Evolutionary conservation across 2,888 invertebrate genomes (phyloP), one percentile per base, ranked within the genome.

Genomic region (Pyrochroa serraticornis): DNA sequence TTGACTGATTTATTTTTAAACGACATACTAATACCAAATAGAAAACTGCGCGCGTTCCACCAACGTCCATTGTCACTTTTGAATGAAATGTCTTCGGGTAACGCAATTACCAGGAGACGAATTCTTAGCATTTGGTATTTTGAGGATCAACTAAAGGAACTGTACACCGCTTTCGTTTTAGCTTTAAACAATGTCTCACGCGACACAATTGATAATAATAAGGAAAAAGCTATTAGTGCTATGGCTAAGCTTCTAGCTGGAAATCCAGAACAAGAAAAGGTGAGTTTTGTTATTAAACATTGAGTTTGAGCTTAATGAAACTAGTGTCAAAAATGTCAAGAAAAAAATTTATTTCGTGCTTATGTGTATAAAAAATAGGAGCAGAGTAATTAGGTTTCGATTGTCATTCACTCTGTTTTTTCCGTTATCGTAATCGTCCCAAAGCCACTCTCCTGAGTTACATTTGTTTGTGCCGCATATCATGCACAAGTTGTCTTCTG

Each of bases 241-340:
- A 85, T 93, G 84, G 88, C 86, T 13, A 89, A 90, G 66, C 77
- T 96, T 10, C 78, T 96, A 31, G 84, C 86, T 68, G 86, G 87
- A 42, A 91, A 93, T 76, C 87, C 92, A 0, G 95, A 96, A 75
- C 89, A 92, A 74, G 95, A 95, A 78, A 88, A 89, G 82, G 91
- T 91, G 77, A 60, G 46, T 44, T n/a, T n/a, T n/a, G n/a, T n/a
- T n/a, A n/a, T n/a, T n/a, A n/a, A n/a, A n/a, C n/a, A n/a, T n/a
- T n/a, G n/a, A n/a, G n/a, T n/a, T n/a, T n/a, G n/a, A n/a, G n/a
- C n/a, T 14, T n/a, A 36, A 43, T 12, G 6, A 9, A 35, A 35
- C 10, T 2, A 13, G 8, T 41, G 1, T 2, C 5, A 41, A 41
- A 10, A 6, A 5, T 7, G 7, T 3, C 14, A 41, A 12, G 10